phyloP scores from a whole-genome alignment of 2,797 vertebrate genomes.

The Otolemur crassicaudatus region DNA sequence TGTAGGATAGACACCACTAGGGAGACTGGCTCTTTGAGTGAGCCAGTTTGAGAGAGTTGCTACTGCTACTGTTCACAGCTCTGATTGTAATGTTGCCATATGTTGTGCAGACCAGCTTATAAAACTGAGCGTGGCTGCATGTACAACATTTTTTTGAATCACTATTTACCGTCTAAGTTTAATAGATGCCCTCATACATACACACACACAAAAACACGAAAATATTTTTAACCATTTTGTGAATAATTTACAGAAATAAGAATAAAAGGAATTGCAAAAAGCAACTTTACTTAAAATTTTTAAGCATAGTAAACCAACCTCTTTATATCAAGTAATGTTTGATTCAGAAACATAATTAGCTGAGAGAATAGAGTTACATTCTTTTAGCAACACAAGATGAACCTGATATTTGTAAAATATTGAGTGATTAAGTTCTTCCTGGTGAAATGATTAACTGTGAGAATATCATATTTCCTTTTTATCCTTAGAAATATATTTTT shows the following conservation, averaged over 20 bases:
- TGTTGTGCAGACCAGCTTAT: neutral
- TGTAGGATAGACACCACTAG: neutral
- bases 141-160: neutral
- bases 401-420: neutral
- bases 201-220: neutral
- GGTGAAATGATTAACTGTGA: conserved; percentile 24
- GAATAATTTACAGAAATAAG: neutral
- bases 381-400: neutral
- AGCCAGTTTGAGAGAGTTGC: neutral
- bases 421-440: neutral
- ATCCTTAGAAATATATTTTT: conserved; percentile 29
- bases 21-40: neutral
- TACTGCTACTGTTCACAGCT: neutral
- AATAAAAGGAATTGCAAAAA: neutral
- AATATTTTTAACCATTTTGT: neutral
- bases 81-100: neutral
- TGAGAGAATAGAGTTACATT: neutral
- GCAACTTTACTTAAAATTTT: neutral
- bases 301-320: neutral
- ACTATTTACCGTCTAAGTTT: neutral
- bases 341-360: neutral
- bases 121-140: neutral
- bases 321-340: neutral
- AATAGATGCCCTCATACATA: neutral
- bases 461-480: neutral